Evolutionary conservation across 2,888 invertebrate genomes (phyloP).

Genomic region (Acrobeloides nanus): DNA sequence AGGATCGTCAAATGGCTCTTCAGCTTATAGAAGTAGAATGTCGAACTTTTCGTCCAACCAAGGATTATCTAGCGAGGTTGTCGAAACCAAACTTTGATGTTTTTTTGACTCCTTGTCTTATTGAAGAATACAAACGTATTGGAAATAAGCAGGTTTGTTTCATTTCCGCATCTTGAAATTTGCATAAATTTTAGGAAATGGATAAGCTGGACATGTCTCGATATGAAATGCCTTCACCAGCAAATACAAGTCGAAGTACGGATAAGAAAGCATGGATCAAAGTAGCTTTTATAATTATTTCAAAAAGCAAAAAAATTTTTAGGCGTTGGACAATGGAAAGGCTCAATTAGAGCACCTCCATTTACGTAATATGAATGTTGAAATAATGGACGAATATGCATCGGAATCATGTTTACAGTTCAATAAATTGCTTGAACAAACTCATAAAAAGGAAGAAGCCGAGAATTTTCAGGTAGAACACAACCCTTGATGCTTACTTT

Average conservation of each 20-base stretch:
- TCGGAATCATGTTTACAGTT: slow-evolving; percentile 31
- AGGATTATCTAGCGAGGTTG: slow-evolving; percentile 86
- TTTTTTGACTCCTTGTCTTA: slow-evolving; percentile 59
- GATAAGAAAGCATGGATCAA: slow-evolving; percentile 42
- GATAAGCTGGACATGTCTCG: slow-evolving; percentile 45
- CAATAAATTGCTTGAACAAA: slow-evolving; percentile 27
- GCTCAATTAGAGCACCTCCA: slow-evolving; percentile 44
- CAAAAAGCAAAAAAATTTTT: slow-evolving; percentile 6
- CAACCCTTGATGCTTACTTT: too few relatives aligned
- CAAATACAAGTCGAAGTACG: slow-evolving; percentile 27
- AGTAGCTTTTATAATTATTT: slow-evolving; percentile 16
- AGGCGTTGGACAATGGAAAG: slow-evolving; percentile 36
- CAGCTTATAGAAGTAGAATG: slow-evolving; percentile 98
- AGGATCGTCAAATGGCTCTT: slow-evolving; percentile 63
- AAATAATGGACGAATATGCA: slow-evolving; percentile 42
- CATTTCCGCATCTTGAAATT: not conserved
- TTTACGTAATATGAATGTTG: slow-evolving; percentile 42
- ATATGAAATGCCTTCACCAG: slow-evolving; percentile 46
- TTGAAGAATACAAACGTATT: slow-evolving; percentile 39
- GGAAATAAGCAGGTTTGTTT: slow-evolving; percentile 32
- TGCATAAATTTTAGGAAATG: slow-evolving; percentile 31
- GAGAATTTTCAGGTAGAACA: slow-evolving; percentile 22
- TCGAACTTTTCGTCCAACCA: slow-evolving; percentile 76
- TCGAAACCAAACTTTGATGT: slow-evolving; percentile 70
- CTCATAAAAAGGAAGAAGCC: slow-evolving; percentile 24